Evolutionary conservation across 2,797 vertebrate species (phyloP), one percentile per base, ranked within the genome.

Genomic region (Aphelocoma californica): DNA sequence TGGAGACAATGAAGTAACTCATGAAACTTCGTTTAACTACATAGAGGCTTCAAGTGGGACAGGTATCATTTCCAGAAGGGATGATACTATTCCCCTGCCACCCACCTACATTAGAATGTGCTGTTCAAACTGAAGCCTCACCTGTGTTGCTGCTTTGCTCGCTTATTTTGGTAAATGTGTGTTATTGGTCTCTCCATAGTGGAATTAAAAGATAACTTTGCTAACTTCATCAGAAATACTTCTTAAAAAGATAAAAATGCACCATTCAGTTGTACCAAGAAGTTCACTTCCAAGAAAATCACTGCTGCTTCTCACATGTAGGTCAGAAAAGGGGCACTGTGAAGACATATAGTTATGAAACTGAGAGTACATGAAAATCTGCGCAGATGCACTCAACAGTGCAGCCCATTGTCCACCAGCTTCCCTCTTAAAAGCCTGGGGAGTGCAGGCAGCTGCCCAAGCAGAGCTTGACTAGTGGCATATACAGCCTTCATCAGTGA

Each of bases 251-350:
- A 40, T 12, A 42, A 12, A 93, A 47, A 16, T 36, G 25, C 36
- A 40, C 29, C 6, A 5, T 65, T 74, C 25, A 75, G 51, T 47
- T 65, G 28, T 47, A 81, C 74, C 40, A 64, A 45, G 88, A 84
- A 88, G 26, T 47, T 73, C 19, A 48, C 18, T 69, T 89, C 45
- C 57, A 44, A n/a, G 65, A 50, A 95, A 78, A 47, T 60, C 58
- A 71, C 45, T n/a, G 18, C 57, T 69, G 2, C 34, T 86, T 78
- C 75, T 83, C 13, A 25, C 28, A 36, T 16, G 20, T 48, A 72
- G 85, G 86, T 81, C 67, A 73, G 78, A 81, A 88, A 81, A 72
- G 89, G 58, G 70, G 67, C 62, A 25, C 75, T 90, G 91, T 94
- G 93, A 61, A 51, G 74, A 83, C 24, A 50, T 8, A 6, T 0